Base-by-base conservation (phyloP, 2,888 invertebrate species). In the Abscondita cerata region DNA sequence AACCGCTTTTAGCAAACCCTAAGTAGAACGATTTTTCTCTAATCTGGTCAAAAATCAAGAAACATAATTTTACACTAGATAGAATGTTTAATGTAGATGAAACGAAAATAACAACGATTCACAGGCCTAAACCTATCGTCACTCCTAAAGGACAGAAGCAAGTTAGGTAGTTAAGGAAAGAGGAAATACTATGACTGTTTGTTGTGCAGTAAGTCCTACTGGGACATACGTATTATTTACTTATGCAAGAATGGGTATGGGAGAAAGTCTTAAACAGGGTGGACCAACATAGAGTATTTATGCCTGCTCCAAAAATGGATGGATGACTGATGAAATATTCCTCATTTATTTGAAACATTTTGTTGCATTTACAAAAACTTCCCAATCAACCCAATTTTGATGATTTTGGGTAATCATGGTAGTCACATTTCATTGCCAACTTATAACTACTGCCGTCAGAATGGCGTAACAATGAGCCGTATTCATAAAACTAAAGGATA, bases 1-100 rank as follows among this genome's bases (percentile, higher is more conserved):
- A 19, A 48, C 1, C 20, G 48, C 48, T 6, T 48, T 48, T 19
- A 19, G 19, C n/a, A 48, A 48, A 48, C 2, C 3, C n/a, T 8
- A 48, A 48, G 48, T 48, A 16, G 48, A 48, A 8, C 4, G 48
- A 16, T 65, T 65, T 52, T 65, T 62, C 51, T 25, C 51, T 33
- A 62, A 62, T 40, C 44, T n/a, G n/a, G n/a, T n/a, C n/a, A n/a
- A n/a, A n/a, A n/a, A n/a, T n/a, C n/a, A n/a, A n/a, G n/a, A n/a
- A 31, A 31, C 40, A 40, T 40, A 4, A 40, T 40, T 40, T 40
- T 40, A n/a, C 5, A 12, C 44, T 15, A n/a, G 44, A 44, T 18
- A 44, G 44, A 11, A 44, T 44, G n/a, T 13, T 44, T 15, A 44
- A 44, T 12, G 15, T 44, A 6, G n/a, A 44, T 18, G 44, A 44